Percentiles rank a stretch among this genome's conserved stretches.
Evolutionary conservation across 2,113 vertebrate species (phyloP).

Genomic region (Spilogale gracilis): DNA sequence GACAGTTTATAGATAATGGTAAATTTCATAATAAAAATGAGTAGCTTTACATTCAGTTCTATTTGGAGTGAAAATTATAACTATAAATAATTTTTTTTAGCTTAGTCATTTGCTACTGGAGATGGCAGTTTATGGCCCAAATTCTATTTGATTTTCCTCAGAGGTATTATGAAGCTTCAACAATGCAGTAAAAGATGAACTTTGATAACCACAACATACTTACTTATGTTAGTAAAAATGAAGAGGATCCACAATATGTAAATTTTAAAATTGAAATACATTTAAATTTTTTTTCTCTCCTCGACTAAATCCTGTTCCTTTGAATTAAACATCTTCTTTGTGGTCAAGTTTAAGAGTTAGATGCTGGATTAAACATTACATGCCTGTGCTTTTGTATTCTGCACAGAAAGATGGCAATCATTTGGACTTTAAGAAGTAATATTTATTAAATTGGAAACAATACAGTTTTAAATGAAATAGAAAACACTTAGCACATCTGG

Average conservation of each 20-base stretch:
- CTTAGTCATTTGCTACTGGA: not conserved
- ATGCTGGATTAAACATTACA: not conserved
- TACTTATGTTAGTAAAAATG: not conserved
- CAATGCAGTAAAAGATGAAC: not conserved
- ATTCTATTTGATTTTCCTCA: not conserved
- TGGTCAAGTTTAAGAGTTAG: constrained; percentile 1
- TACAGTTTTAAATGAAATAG: not conserved
- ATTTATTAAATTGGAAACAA: not conserved
- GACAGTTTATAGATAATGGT: not conserved
- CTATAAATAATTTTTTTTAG: not conserved
- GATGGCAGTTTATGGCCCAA: not conserved
- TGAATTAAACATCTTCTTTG: not conserved
- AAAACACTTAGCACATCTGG: not conserved
- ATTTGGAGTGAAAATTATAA: not conserved
- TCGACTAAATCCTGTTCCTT: not conserved
- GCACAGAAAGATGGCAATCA: not conserved
- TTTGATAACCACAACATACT: not conserved
- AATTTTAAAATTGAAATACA: constrained; percentile 31
- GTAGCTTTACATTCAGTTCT: not conserved
- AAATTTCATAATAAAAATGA: not conserved
- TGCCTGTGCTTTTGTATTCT: not conserved
- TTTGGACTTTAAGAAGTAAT: constrained; percentile 4
- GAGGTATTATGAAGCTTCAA: not conserved
- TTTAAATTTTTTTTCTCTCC: not conserved
- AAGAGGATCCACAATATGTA: not conserved